A percentile compares a stretch with the other conserved stretches of the same genome.
phyloP scores from a whole-genome alignment of 2,797 vertebrate species.

The Propithecus deckenii region DNA sequence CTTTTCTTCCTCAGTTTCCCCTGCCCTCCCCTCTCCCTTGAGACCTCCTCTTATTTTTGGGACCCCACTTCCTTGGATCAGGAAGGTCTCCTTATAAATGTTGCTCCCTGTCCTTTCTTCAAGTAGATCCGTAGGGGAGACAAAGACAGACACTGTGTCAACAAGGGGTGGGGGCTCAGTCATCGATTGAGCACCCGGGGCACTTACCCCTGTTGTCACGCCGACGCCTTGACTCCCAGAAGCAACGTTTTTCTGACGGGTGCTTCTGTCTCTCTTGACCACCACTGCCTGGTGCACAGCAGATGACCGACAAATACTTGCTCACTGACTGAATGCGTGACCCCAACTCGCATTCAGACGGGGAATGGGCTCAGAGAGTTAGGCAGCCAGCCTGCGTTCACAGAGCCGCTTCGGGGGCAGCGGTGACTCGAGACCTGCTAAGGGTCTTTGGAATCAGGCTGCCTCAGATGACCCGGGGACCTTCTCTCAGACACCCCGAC shows the following conservation, averaged over 20 bases:
- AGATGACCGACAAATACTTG: background rate
- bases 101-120: background rate
- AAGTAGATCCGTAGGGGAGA: background rate
- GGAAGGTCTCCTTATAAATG: background rate
- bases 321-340: background rate
- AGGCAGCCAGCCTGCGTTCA: background rate
- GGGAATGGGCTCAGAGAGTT: background rate
- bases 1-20: background rate
- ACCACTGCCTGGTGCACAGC: rapidly evolving
- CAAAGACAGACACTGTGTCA: rapidly evolving
- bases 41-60: background rate
- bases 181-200: rapidly evolving
- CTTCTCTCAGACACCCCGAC: background rate
- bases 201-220: rapidly evolving
- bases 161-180: rapidly evolving
- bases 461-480: background rate
- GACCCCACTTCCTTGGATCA: rapidly evolving
- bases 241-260: background rate
- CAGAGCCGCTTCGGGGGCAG: background rate
- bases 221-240: background rate
- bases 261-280: background rate
- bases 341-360: background rate
- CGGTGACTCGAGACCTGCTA: background rate
- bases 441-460: background rate
- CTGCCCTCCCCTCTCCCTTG: background rate